Conservation (phyloP, 1,140 invertebrate genomes). For the Drosophila sp. region DNA sequence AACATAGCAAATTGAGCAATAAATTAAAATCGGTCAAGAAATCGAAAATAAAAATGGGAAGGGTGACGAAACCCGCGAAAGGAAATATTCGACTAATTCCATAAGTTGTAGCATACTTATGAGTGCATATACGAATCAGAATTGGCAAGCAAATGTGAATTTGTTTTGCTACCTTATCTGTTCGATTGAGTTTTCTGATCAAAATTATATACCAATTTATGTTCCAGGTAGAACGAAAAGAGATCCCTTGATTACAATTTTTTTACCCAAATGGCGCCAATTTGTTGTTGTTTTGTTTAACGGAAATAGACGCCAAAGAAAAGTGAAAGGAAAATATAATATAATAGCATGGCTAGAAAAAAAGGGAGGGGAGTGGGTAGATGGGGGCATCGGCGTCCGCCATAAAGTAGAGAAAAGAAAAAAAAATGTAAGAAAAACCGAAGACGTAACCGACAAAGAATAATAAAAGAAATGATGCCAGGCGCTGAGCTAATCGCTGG, state of each 20-base stretch:
- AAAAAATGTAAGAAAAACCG: slow-evolving; percentile 1
- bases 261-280: slow-evolving; percentile 67
- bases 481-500: slow-evolving; percentile 17
- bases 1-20: no score
- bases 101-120: background rate
- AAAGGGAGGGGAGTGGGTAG: background rate
- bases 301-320: slow-evolving; percentile 40
- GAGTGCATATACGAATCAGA: background rate
- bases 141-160: background rate
- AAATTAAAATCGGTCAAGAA: no score
- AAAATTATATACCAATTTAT: slow-evolving; percentile 19
- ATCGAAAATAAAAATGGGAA: no score
- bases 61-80: no score
- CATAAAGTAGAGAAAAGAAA: slow-evolving; percentile 14
- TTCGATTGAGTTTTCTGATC: slow-evolving; percentile 5
- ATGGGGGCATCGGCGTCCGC: slow-evolving; percentile 2
- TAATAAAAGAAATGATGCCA: slow-evolving; percentile 16
- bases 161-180: background rate
- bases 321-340: slow-evolving; percentile 26
- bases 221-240: slow-evolving; percentile 33
- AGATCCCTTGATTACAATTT: slow-evolving; percentile 69
- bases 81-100: background rate
- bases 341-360: slow-evolving; percentile 3
- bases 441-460: slow-evolving; percentile 47
- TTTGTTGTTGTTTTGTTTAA: slow-evolving; percentile 59